Evolutionary conservation across 1,140 invertebrate genomes (phyloP), one percentile per base, ranked within the genome.

Genomic region (Megalonaias nervosa): DNA sequence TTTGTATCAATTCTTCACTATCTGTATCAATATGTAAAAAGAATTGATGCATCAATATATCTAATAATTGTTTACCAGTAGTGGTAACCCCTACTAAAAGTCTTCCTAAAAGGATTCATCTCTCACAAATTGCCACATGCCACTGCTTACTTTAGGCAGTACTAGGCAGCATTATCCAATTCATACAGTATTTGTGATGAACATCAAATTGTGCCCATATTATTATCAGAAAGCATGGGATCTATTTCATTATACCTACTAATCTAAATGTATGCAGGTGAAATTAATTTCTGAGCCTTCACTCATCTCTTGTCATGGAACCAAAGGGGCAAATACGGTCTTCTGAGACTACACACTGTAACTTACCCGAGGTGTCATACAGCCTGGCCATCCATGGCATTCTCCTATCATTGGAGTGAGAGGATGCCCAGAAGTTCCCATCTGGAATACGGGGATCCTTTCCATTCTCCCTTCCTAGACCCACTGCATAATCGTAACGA

Each of bases 381-480:
- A 84, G 77, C n/a, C 83, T 73, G 9, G 73, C 83, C 71, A 64
- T 75, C 19, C 73, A 21, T 2, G 83, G 80, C 31, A 57, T 73
- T 19, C 83, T 19, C 61, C 84, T 83, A 38, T 82, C 84, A 61
- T 81, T 82, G 14, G 71, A 75, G 17, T 79, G 77, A 19, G 86
- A 82, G 13, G 86, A 83, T 5, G 70, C 76, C 74, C 83, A 86
- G 26, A 88, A 60, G 59, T 81, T 83, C 15, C 57, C 66, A 70
- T 88, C 80, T n/a, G 82, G 79, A 58, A 88, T 86, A n/a, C 71
- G 68, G 14, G 76, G 76, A n/a, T 64, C 57, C 6, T 67, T 73
- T 16, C 71, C 70, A 59, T 77, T 81, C 12, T 83, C 83, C 64
- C 81, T 84, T 38, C 78, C 79, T 23, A 88, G 73, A 15, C 87